Percentiles rank a stretch among this genome's conserved stretches.
These are phyloP conservation scores for Protula sp. DNA, from an alignment of 2,888 invertebrate species.

Conservation along the genomic window DNA sequence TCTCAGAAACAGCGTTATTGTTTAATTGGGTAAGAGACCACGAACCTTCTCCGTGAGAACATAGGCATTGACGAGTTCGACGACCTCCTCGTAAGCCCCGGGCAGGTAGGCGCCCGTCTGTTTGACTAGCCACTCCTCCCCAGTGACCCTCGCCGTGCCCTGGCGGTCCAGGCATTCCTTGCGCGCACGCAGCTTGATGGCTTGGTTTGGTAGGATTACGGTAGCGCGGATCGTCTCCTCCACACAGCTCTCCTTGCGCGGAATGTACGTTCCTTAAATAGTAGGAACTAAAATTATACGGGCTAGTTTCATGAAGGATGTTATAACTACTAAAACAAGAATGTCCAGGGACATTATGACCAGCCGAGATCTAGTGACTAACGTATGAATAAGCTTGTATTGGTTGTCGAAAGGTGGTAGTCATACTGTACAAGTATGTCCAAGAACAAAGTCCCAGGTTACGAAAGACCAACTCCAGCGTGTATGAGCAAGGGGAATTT, in stretches of 20 bases:
- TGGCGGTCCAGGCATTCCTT: constrained; percentile 29
- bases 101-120: constrained; percentile 57
- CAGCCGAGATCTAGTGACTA: too few species aligned
- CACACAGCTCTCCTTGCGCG: constrained; percentile 54
- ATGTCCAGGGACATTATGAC: too few species aligned
- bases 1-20: background rate
- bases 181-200: constrained; percentile 54
- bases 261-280: constrained; percentile 53
- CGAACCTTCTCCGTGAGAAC: constrained; percentile 57
- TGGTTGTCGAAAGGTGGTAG: too few species aligned
- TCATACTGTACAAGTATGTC: too few species aligned
- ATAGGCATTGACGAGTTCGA: constrained; percentile 55
- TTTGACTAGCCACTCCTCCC: constrained; percentile 57
- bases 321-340: background rate
- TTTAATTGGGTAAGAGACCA: background rate
- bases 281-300: background rate
- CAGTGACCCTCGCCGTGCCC: constrained; percentile 30
- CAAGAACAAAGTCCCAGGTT: too few species aligned
- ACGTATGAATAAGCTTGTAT: too few species aligned
- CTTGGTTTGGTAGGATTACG: constrained; percentile 56
- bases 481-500: too few species aligned
- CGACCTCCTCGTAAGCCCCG: constrained; percentile 57
- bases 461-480: too few species aligned
- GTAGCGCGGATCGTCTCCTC: constrained; percentile 54
- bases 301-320: too few species aligned